Evolutionary conservation across 1,140 invertebrate genomes (phyloP).

Genomic region (Drosophila punjabiensis): DNA sequence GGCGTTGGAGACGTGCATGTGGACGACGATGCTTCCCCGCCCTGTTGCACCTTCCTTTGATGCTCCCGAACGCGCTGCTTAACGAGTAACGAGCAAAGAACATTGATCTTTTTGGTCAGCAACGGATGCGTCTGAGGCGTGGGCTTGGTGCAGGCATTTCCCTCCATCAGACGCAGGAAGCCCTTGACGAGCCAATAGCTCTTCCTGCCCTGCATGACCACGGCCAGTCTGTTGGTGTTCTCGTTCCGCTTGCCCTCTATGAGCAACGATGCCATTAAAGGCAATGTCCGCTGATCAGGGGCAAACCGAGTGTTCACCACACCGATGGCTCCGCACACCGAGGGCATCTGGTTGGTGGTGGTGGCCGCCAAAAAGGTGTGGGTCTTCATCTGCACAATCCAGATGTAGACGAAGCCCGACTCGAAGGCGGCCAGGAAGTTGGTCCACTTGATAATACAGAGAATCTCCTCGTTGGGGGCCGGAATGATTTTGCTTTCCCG

Average conservation of each 20-base stretch:
- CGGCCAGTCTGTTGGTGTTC: constrained; percentile 63
- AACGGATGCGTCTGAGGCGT: constrained; percentile 76
- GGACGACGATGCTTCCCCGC: background rate
- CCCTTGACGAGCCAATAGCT: constrained; percentile 79
- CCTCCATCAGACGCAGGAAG: constrained; percentile 68
- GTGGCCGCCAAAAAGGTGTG: constrained; percentile 71
- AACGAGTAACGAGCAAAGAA: constrained; percentile 71
- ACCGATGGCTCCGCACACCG: constrained; percentile 63
- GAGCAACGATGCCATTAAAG: constrained; percentile 70
- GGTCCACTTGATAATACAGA: constrained; percentile 80
- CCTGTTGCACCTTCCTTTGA: constrained; percentile 35
- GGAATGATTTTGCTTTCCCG: constrained; percentile 81
- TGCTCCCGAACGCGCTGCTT: constrained; percentile 73
- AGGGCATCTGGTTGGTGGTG: constrained; percentile 72
- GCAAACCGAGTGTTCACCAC: constrained; percentile 70
- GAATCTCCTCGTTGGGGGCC: constrained; percentile 73
- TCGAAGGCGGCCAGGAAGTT: constrained; percentile 76
- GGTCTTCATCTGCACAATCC: constrained; percentile 74
- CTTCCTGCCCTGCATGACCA: constrained; percentile 80
- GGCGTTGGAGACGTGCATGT: background rate
- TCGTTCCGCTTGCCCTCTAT: constrained; percentile 55
- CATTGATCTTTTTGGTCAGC: constrained; percentile 79
- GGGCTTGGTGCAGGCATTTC: constrained; percentile 72
- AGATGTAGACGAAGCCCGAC: constrained; percentile 70
- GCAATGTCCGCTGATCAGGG: constrained; percentile 36